These are phyloP conservation scores for Pterostichus madidus DNA, from an alignment of 2,888 invertebrate genomes.

Conservation along the genomic window DNA sequence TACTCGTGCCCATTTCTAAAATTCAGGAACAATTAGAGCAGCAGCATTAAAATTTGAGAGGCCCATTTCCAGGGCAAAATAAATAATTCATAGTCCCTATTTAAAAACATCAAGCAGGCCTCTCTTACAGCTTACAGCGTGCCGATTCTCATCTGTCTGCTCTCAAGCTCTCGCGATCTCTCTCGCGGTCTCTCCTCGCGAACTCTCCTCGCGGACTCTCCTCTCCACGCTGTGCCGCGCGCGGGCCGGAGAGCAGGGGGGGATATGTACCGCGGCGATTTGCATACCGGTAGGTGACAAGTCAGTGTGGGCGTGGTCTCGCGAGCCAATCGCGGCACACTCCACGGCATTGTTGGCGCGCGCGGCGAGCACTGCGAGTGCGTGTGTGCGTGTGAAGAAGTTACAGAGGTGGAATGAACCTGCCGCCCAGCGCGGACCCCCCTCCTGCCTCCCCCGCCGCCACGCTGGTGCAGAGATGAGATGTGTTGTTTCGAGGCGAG, in stretches of 20 bases:
- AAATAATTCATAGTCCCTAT: conserved; percentile 7
- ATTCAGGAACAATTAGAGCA: background rate
- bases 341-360: conserved; percentile 61
- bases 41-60: conserved; percentile 14
- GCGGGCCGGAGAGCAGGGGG: conserved; percentile 67
- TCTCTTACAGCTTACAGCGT: background rate
- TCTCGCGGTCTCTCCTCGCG: conserved; percentile 11
- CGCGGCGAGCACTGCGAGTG: conserved; percentile 39
- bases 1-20: background rate
- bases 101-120: conserved; percentile 15
- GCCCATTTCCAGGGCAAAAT: conserved; percentile 6
- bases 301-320: conserved; percentile 76
- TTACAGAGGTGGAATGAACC: conserved; percentile 52
- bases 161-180: background rate
- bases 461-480: background rate
- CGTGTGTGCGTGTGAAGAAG: conserved; percentile 34
- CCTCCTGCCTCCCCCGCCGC: background rate
- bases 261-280: conserved; percentile 74
- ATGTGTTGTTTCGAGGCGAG: conserved; percentile 19
- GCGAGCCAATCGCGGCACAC: conserved; percentile 74
- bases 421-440: conserved; percentile 21
- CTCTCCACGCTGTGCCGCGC: background rate
- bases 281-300: conserved; percentile 79
- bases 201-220: conserved; percentile 13
- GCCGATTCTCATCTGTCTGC: conserved; percentile 11